Base-by-base conservation (phyloP, 2,113 vertebrate species). In the Reinhardtius hippoglossoides region DNA sequence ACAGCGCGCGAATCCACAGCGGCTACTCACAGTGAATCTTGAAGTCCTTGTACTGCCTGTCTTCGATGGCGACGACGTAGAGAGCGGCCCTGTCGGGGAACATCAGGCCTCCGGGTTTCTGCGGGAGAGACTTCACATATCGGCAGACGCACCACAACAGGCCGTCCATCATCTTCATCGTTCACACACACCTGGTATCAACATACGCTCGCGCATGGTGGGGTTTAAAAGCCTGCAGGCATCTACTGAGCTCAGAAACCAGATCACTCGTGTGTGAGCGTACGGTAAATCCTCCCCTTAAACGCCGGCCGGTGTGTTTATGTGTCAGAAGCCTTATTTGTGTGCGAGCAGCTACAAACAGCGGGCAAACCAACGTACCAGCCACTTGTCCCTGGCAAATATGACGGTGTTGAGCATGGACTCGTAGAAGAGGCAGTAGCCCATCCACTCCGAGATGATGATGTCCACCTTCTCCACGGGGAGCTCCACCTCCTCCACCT, bases 401-500 rank as follows among this genome's bases (percentile, higher is more conserved):
- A 99, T 98, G 89, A 99, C 97, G 0, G 97, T 99, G 91, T 98
- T 98, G 83, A 99, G 96, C 98, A 99, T 99, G 63, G 98, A 99
- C 89, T 99, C 97, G 50, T 99, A 99, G 94, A 99, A 98, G 57
- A 99, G 96, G 74, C 97, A 98, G 89, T 99, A 99, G 84, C 98
- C 98, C 97, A 99, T 99, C 98, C 98, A 99, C 91, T 99, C 98
- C 3, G 97, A 99, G 94, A 99, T 97, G 87, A 99, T 99, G 79
- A 99, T 98, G 94, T 99, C 97, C 82, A 99, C 97, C 89, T 98
- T 95, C 83, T 98, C 97, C 95, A 98, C 96, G 0, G 98, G 98
- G 59, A 99, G 92, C 85, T 99, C 97, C 86, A 98, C 97, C 93
- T 99, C 98, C 90, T 99, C 98, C 90, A 99, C 98, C 92, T 99